Base-by-base conservation (phyloP, 2,888 invertebrate genomes). In the Hyles lineata region DNA sequence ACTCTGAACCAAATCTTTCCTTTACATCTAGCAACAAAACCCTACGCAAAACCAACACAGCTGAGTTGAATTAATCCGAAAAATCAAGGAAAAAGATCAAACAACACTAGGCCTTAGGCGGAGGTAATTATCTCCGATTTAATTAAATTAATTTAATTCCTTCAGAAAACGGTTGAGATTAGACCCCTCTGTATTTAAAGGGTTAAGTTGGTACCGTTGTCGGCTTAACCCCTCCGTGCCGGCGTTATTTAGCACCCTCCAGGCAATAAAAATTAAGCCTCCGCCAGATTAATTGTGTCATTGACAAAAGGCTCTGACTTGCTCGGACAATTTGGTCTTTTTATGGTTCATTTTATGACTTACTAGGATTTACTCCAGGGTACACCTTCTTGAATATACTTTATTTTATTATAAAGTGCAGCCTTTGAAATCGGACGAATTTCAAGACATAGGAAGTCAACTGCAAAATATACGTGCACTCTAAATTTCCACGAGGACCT, bases 91-190 rank as follows among this genome's bases (percentile, higher is more conserved):
- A 72, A 72, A 72, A 72, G 67, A 67, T 67, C 58, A 72, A 72
- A 67, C 35, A 59, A 59, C 29, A 63, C 15, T 17, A 58, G 58
- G 58, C 63, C 58, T 23, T 15, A 78, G 75, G 80, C 58, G 58
- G 11, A 50, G 77, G 85, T 86, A 87, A 89, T 88, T 87, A 85
- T 83, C 80, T 76, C 82, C 85, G 87, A 87, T 88, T 89, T 87
- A 88, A 88, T 86, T 88, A 87, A 89, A 86, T 83, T 79, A 79
- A 83, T 82, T 83, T 86, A 87, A 88, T 85, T 84, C 82, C 81
- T 72, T 78, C 77, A 79, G 84, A 85, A 85, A 83, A 77, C 84
- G 83, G 81, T 81, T 80, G 83, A 84, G 85, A 85, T 87, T 86
- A 79, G 76, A 50, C 43, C 74, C 73, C 74, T 73, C 74, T 74